Conservation (phyloP, 2,888 invertebrate species). For the Drosophila quasianomalipes region DNA sequence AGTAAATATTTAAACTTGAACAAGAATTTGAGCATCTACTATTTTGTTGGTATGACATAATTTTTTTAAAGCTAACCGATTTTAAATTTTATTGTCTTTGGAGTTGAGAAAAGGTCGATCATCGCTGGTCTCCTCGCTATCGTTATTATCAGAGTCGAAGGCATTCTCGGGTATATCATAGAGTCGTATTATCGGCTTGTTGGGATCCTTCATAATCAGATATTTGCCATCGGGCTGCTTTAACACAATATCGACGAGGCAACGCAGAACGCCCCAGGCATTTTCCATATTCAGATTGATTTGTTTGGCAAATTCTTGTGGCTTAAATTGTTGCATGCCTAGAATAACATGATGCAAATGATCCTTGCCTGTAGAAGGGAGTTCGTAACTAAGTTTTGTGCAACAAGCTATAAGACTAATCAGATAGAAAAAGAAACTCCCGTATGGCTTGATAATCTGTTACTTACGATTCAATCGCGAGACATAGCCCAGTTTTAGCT, state of each 20-base stretch:
- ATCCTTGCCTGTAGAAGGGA: slow-evolving; percentile 86
- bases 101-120: slow-evolving; percentile 27
- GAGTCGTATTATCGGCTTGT: slow-evolving; percentile 98
- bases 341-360: slow-evolving; percentile 98
- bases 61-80: not conserved
- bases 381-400: not conserved
- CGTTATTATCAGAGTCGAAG: slow-evolving; percentile 93
- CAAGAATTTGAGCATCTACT: not conserved
- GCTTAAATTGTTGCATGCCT: slow-evolving; percentile 99
- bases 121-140: slow-evolving; percentile 70
- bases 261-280: slow-evolving; percentile 99
- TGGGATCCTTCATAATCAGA: slow-evolving; percentile 99
- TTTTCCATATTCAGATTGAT: slow-evolving; percentile 99
- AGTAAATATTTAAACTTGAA: not conserved
- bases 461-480: slow-evolving; percentile 91
- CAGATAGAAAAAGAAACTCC: not conserved
- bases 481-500: slow-evolving; percentile 99
- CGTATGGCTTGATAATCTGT: not conserved
- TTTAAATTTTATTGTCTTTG: not conserved
- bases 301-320: slow-evolving; percentile 98
- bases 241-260: slow-evolving; percentile 98
- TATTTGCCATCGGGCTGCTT: slow-evolving; percentile 98
- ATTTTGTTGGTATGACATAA: not conserved
- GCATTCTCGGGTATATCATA: slow-evolving; percentile 99
- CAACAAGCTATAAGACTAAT: not conserved